Conservation (phyloP, 2,888 invertebrate species). For the Drosophila borealis region DNA sequence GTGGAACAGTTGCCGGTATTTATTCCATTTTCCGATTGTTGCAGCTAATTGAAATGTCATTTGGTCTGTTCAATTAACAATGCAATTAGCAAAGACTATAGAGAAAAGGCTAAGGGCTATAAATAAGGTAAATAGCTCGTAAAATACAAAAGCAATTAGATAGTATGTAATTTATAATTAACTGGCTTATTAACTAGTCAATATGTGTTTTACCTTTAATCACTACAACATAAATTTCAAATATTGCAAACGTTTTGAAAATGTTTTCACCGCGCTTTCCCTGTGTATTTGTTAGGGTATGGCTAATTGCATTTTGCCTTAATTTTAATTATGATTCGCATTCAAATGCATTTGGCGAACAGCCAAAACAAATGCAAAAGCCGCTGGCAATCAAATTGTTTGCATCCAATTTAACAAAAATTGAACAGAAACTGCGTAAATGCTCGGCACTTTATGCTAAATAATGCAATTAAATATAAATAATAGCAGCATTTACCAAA, state of each 20-base stretch:
- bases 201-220: background rate
- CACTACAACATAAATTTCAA: background rate
- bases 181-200: constrained; percentile 6
- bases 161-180: background rate
- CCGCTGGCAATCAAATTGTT: constrained; percentile 19
- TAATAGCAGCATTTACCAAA: constrained; percentile 10
- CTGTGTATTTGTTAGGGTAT: background rate
- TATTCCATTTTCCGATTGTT: constrained; percentile 9
- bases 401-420: constrained; percentile 16
- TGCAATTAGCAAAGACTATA: constrained; percentile 22
- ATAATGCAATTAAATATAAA: constrained; percentile 16
- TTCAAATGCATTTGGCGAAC: constrained; percentile 24
- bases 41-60: constrained; percentile 51
- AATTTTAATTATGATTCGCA: constrained; percentile 19
- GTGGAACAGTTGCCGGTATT: background rate
- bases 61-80: constrained; percentile 28
- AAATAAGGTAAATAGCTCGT: constrained; percentile 6
- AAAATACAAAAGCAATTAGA: background rate
- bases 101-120: background rate
- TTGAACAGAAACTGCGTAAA: background rate
- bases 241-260: background rate
- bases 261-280: background rate
- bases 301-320: constrained; percentile 15
- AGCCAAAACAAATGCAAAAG: constrained; percentile 16
- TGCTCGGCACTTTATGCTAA: constrained; percentile 1